These are phyloP conservation scores for Netelia inedita DNA, from an alignment of 2,888 invertebrate genomes.

Conservation along the genomic window DNA sequence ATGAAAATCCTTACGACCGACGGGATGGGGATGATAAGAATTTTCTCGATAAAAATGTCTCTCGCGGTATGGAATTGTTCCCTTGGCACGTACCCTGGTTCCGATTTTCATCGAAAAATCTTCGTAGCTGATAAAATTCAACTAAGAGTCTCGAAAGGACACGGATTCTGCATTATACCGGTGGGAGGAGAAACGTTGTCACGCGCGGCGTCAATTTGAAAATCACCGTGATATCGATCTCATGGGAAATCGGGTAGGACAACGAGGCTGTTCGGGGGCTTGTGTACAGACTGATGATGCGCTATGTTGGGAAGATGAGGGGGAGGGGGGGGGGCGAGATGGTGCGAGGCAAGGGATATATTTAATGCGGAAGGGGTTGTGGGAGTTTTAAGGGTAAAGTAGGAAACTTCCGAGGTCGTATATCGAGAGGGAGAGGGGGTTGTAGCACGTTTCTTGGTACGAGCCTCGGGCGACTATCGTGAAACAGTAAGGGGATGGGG, in stretches of 20 bases:
- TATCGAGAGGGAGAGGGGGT: constrained; percentile 20
- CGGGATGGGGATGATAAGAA: constrained; percentile 8
- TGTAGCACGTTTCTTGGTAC: constrained; percentile 36
- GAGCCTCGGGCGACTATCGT: constrained; percentile 25
- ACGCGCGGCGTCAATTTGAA: constrained; percentile 51
- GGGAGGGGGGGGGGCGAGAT: neutral
- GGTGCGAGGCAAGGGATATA: too few species aligned
- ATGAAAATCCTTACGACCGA: neutral
- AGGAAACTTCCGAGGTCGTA: constrained; percentile 45
- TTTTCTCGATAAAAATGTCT: constrained; percentile 18
- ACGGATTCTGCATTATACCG: constrained; percentile 19
- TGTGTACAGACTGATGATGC: neutral
- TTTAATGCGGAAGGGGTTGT: constrained; percentile 15
- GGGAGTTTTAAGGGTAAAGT: constrained; percentile 30
- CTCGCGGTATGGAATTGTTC: neutral
- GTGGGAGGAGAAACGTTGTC: constrained; percentile 23
- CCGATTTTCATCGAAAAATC: neutral
- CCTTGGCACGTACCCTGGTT: neutral
- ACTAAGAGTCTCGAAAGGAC: neutral
- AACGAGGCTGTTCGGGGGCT: constrained; percentile 1
- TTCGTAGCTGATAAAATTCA: constrained; percentile 9
- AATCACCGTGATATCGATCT: constrained; percentile 65
- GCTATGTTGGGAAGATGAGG: neutral
- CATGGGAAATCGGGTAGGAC: constrained; percentile 59
- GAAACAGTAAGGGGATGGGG: neutral